phyloP scores from a whole-genome alignment of 2,888 invertebrate genomes.

The Oligia strigilis region DNA sequence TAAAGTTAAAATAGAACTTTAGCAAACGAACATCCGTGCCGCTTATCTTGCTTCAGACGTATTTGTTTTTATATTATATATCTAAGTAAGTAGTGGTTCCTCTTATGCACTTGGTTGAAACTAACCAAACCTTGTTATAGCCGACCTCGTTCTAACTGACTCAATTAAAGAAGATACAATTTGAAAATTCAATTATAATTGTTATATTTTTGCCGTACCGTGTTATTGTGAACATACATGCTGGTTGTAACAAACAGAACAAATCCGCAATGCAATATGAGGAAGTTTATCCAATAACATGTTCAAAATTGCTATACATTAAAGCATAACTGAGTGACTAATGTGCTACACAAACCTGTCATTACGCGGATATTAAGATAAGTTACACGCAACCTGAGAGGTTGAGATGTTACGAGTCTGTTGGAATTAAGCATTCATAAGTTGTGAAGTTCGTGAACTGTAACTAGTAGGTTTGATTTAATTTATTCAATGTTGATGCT shows the following conservation, averaged over 20 bases:
- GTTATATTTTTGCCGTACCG: constrained; percentile 10
- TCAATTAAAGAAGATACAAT: constrained; percentile 8
- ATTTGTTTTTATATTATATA: not conserved
- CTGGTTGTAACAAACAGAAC: constrained; percentile 31
- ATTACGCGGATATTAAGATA: constrained; percentile 65
- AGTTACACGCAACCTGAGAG: constrained; percentile 59
- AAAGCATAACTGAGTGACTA: constrained; percentile 57
- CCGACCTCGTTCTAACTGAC: constrained; percentile 5
- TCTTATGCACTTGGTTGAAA: not conserved
- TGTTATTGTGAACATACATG: constrained; percentile 25
- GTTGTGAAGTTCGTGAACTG: constrained; percentile 61
- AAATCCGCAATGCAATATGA: constrained; percentile 56
- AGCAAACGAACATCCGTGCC: not conserved
- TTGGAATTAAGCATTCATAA: constrained; percentile 56
- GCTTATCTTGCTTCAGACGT: not conserved
- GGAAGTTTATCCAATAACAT: constrained; percentile 62
- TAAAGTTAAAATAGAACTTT: not conserved
- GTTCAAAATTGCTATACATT: constrained; percentile 63
- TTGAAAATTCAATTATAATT: constrained; percentile 26
- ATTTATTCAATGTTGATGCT: constrained; percentile 54
- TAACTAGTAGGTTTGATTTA: constrained; percentile 62
- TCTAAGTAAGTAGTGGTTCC: not conserved
- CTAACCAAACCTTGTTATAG: not conserved
- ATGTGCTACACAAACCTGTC: constrained; percentile 60
- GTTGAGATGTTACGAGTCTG: constrained; percentile 55